Evolutionary conservation across 2,888 invertebrate species (phyloP).

Genomic region (Venustoraphidia nigricollis): DNA sequence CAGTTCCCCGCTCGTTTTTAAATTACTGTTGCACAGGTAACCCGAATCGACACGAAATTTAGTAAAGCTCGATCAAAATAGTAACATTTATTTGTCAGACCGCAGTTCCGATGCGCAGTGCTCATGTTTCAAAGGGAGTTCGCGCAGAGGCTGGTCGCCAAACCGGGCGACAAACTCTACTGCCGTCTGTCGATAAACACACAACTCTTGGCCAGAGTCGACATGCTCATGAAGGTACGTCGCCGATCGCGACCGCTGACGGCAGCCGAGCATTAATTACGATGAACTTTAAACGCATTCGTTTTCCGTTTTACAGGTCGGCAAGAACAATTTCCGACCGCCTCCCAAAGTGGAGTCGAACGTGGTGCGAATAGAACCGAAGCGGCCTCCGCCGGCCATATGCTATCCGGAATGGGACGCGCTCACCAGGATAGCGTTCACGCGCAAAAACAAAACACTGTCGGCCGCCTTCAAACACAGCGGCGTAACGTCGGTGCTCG

Average conservation of each 20-base stretch:
- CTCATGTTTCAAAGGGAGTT: slow-evolving; percentile 99
- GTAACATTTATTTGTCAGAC: slow-evolving; percentile 22
- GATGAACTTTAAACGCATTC: slow-evolving; percentile 2
- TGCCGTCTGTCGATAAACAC: slow-evolving; percentile 94
- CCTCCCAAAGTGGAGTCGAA: slow-evolving; percentile 99
- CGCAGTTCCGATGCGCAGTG: slow-evolving; percentile 83
- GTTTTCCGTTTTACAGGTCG: slow-evolving; percentile 45
- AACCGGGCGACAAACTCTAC: slow-evolving; percentile 93
- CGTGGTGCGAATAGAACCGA: slow-evolving; percentile 93
- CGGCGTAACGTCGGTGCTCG: slow-evolving; percentile 66
- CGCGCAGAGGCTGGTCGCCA: slow-evolving; percentile 89
- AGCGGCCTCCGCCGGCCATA: slow-evolving; percentile 91
- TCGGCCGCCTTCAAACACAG: slow-evolving; percentile 78
- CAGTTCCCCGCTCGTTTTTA: slow-evolving; percentile 91
- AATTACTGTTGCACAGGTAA: slow-evolving; percentile 63
- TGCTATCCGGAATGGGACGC: slow-evolving; percentile 99
- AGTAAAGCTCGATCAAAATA: not conserved
- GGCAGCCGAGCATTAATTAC: not conserved
- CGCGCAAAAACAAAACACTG: slow-evolving; percentile 92
- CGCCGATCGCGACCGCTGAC: slow-evolving; percentile 1
- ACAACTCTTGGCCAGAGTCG: slow-evolving; percentile 86
- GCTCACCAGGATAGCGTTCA: slow-evolving; percentile 83
- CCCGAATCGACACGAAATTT: slow-evolving; percentile 15
- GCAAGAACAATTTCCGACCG: slow-evolving; percentile 95
- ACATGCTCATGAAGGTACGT: slow-evolving; percentile 83